These are phyloP conservation scores for Aleadryas rufinucha DNA, from an alignment of 2,113 vertebrate genomes.

Conservation along the genomic window DNA sequence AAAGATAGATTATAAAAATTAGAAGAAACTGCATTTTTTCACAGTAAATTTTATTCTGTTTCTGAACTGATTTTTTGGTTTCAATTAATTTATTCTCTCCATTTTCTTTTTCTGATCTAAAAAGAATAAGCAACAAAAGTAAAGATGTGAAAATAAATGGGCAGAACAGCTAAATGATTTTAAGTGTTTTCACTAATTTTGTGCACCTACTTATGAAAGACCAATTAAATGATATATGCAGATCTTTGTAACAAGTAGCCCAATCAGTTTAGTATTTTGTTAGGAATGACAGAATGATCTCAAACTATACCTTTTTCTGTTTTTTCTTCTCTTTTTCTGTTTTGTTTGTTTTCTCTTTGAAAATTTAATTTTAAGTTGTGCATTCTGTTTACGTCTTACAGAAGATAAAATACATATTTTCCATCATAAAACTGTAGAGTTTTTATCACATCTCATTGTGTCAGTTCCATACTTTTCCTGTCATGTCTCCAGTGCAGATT, in stretches of 20 bases:
- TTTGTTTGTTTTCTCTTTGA: not conserved
- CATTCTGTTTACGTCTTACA: not conserved
- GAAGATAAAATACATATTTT: not conserved
- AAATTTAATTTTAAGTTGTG: not conserved
- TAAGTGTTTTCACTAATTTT: not conserved
- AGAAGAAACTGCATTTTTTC: not conserved
- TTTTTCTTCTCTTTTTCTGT: too few relatives aligned
- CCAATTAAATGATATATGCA: not conserved
- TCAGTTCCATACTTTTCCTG: not conserved
- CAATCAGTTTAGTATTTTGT: not conserved
- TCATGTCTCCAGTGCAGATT: not conserved
- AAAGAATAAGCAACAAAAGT: not conserved
- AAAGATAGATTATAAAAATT: not conserved
- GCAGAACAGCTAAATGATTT: not conserved
- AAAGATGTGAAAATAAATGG: not conserved
- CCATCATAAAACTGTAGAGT: fast-evolving
- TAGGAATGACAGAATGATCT: not conserved
- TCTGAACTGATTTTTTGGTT: not conserved
- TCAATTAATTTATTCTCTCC: not conserved
- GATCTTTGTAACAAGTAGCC: not conserved
- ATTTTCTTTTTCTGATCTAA: not conserved
- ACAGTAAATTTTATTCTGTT: not conserved
- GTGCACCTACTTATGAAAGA: not conserved
- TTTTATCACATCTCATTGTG: not conserved
- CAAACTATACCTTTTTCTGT: not conserved